Evolutionary conservation across 2,113 vertebrate species (phyloP).

Genomic region (Corydoras maculifer): DNA sequence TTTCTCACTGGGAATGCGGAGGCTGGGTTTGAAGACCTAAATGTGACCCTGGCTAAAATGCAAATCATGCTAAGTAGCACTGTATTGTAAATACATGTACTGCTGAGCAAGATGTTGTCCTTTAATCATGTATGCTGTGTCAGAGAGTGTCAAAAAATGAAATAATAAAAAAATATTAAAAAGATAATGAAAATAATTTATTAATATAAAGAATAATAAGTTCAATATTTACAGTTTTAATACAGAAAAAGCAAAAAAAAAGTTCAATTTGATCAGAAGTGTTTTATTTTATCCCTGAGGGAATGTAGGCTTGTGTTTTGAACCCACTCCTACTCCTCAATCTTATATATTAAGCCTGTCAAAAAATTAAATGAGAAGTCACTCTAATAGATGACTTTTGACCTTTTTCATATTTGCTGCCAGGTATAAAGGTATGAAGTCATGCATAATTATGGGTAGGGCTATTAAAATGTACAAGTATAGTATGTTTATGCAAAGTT

Average conservation of each 20-base stretch:
- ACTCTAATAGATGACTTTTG: constrained; percentile 97
- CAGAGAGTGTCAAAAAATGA: neutral
- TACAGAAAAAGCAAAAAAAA: constrained; percentile 35
- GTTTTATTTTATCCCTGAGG: constrained; percentile 45
- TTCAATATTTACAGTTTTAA: neutral
- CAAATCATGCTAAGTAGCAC: constrained; percentile 4
- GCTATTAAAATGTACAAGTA: constrained; percentile 96
- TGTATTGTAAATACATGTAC: neutral
- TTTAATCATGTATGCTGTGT: neutral
- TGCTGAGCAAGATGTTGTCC: neutral
- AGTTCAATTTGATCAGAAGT: constrained; percentile 61
- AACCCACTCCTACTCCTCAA: constrained; percentile 70
- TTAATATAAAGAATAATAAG: too few relatives aligned
- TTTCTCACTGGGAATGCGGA: constrained; percentile 17
- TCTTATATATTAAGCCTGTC: constrained; percentile 85
- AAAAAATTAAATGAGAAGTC: constrained; percentile 99
- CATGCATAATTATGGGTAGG: constrained; percentile 97
- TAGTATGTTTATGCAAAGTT: constrained; percentile 82
- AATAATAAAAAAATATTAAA: constrained; percentile 6
- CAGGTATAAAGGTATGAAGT: constrained; percentile 97
- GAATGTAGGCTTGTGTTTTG: constrained; percentile 63
- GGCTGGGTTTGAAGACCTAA: constrained; percentile 48
- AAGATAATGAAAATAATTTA: too few relatives aligned
- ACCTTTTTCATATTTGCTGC: constrained; percentile 98
- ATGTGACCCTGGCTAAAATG: constrained; percentile 54